Conservation (phyloP, 2,113 vertebrate genomes). For the Recurvirostra avosetta region DNA sequence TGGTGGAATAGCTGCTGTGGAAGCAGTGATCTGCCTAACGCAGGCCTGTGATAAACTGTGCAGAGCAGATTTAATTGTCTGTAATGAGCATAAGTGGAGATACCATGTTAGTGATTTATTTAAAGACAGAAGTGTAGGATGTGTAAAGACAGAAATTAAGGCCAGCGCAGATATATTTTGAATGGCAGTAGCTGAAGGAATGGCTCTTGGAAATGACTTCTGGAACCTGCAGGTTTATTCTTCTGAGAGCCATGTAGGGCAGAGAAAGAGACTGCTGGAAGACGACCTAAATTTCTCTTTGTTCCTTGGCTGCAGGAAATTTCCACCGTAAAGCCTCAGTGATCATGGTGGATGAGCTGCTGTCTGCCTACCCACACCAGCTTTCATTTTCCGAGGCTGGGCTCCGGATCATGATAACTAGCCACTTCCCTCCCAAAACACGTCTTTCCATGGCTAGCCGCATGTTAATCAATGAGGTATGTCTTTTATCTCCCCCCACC, state of each 20-base stretch:
- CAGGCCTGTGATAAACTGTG: neutral
- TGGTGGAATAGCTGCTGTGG: neutral
- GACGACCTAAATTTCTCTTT: neutral
- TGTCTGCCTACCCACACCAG: constrained; percentile 96
- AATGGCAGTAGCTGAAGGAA: neutral
- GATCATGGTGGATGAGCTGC: constrained; percentile 96
- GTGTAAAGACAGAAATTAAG: neutral
- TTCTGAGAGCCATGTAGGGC: neutral
- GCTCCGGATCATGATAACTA: constrained; percentile 98
- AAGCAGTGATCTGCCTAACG: neutral
- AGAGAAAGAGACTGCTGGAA: neutral
- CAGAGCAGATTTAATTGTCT: neutral
- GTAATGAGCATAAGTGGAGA: neutral
- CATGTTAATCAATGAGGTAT: constrained; percentile 97
- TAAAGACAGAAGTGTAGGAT: neutral
- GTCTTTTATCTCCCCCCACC: neutral
- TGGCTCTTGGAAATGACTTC: neutral
- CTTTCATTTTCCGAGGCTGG: constrained; percentile 96
- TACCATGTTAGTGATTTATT: neutral
- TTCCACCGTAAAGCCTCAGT: constrained; percentile 91
- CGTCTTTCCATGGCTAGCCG: constrained; percentile 98
- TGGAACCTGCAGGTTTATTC: neutral
- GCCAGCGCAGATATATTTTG: neutral
- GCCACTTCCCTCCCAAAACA: constrained; percentile 94
- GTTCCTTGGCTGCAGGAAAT: constrained; percentile 77